These are phyloP conservation scores for Papilio xuthus DNA, from an alignment of 1,140 invertebrate species.

Conservation along the genomic window DNA sequence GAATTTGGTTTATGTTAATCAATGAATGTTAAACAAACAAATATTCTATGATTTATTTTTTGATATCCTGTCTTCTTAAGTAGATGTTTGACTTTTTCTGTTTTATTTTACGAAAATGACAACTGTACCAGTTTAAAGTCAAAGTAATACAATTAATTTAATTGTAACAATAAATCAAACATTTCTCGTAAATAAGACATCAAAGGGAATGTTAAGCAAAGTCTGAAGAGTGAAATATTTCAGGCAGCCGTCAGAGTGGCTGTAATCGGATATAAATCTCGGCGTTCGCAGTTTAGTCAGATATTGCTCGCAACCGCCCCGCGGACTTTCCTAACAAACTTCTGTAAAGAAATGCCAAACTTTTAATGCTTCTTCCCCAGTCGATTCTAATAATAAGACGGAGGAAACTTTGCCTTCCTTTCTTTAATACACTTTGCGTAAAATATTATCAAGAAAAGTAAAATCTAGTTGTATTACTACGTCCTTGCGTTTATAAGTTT, in stretches of 20 bases:
- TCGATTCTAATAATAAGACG: slow-evolving; percentile 62
- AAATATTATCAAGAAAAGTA: slow-evolving; percentile 42
- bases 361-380: slow-evolving; percentile 69
- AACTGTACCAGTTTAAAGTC: not conserved
- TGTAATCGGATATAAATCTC: slow-evolving; percentile 70
- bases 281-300: slow-evolving; percentile 57
- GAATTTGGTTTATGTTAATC: slow-evolving; percentile 11
- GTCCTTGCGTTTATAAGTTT: slow-evolving; percentile 7
- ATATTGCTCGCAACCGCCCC: slow-evolving; percentile 61
- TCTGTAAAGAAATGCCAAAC: slow-evolving; percentile 65
- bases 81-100: not conserved
- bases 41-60: not conserved
- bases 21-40: slow-evolving; percentile 1
- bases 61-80: too few species aligned
- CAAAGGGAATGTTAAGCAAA: slow-evolving; percentile 37
- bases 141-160: not conserved
- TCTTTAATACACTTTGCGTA: slow-evolving; percentile 49
- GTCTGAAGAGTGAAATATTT: slow-evolving; percentile 59
- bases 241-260: slow-evolving; percentile 64
- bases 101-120: not conserved
- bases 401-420: slow-evolving; percentile 51
- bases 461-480: slow-evolving; percentile 19
- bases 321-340: slow-evolving; percentile 57
- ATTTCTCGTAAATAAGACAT: slow-evolving; percentile 31
- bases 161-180: slow-evolving; percentile 12